Evolutionary conservation across 2,888 invertebrate species (phyloP), one percentile per base, ranked within the genome.

Genomic region (Petrolisthes cinctipes): DNA sequence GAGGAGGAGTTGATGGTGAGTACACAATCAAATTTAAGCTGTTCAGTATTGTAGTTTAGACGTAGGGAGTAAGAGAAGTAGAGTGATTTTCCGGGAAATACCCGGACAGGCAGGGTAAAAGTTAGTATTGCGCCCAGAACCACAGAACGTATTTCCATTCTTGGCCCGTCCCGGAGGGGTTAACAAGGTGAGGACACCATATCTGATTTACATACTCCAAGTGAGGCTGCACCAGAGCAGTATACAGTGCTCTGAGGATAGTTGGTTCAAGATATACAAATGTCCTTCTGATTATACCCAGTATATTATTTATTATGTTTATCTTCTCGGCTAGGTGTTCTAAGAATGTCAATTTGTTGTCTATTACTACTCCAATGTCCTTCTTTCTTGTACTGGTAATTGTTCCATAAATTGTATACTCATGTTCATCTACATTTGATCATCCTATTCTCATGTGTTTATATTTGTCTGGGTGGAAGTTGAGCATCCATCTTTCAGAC

Each of bases 401-500:
- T 75, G 6, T 75, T 6, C n/a, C n/a, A 75, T 11, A 75, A 6
- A 75, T 75, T 5, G n/a, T 75, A n/a, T 75, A 75, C 2, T 75
- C 2, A 23, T 4, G 4, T 75, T n/a, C 37, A 1, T 4, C 37
- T n/a, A 1, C 75, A 75, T 75, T 37, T 23, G 4, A 75, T n/a
- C 1, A 23, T 1, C 4, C 75, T n/a, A 75, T n/a, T 75, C 75
- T 75, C n/a, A 75, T 75, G n/a, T 75, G 75, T 75, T 75, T 75
- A n/a, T 14, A 9, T 14, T 14, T 61, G 7, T 61, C 61, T 9
- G 61, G 61, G 61, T 61, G 61, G 61, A 37, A 79, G 54, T 79
- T 79, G 23, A 79, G 79, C 79, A 79, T 79, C 79, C 23, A 53
- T 79, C 79, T 79, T 79, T 79, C 79, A 6, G 79, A 79, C 79